These are phyloP conservation scores for Malacosoma neustria DNA, from an alignment of 2,888 invertebrate species.

Conservation along the genomic window DNA sequence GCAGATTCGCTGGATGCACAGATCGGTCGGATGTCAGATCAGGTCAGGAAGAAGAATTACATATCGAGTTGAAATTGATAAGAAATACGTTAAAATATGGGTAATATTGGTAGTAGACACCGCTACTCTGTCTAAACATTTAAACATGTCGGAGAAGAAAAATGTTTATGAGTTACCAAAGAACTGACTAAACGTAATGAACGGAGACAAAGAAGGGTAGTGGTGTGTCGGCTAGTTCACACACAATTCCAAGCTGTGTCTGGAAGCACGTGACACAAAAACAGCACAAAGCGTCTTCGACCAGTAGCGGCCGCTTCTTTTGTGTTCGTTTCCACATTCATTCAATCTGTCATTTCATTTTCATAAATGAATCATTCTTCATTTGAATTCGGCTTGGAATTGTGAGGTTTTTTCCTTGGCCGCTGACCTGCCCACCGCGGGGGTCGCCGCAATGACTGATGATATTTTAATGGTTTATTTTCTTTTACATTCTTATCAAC, in stretches of 20 bases:
- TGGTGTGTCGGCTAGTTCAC: background rate
- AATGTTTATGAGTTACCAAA: too few species aligned
- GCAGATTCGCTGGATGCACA: too few species aligned
- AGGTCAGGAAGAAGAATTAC: too few species aligned
- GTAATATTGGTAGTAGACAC: too few species aligned
- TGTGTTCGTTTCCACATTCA: conserved; percentile 51
- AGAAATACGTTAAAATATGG: too few species aligned
- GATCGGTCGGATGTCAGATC: too few species aligned
- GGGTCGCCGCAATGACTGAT: conserved; percentile 62
- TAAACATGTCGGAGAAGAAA: too few species aligned
- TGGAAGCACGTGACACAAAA: conserved; percentile 52
- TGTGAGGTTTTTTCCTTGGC: conserved; percentile 57
- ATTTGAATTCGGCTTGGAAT: conserved; percentile 60
- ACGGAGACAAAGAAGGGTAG: background rate
- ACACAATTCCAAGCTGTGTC: conserved; percentile 17
- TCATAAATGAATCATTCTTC: conserved; percentile 73
- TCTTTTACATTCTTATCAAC: conserved; percentile 67
- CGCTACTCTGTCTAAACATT: too few species aligned
- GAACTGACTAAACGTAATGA: conserved; percentile 2
- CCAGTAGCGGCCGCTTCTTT: conserved; percentile 53
- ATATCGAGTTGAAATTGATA: too few species aligned
- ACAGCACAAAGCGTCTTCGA: conserved; percentile 28
- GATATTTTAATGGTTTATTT: conserved; percentile 72
- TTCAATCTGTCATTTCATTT: conserved; percentile 73
- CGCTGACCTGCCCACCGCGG: conserved; percentile 69